Evolutionary conservation across 2,113 vertebrate species (phyloP).

Genomic region (Monopterus albus): DNA sequence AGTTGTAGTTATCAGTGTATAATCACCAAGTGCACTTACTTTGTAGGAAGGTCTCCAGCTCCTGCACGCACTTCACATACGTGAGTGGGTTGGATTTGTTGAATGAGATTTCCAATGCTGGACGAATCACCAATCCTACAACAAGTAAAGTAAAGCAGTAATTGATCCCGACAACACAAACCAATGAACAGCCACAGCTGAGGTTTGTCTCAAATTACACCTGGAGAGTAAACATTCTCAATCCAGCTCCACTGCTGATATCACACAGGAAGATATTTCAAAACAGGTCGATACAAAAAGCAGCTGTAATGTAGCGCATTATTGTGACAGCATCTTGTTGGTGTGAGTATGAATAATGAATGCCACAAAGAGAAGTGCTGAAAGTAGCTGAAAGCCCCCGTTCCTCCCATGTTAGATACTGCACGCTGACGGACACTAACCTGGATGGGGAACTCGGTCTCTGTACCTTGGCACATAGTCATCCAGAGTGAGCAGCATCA

Average conservation of each 20-base stretch:
- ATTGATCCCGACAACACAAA: background rate
- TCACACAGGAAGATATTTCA: constrained; percentile 36
- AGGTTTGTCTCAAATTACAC: constrained; percentile 26
- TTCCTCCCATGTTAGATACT: background rate
- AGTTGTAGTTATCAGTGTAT: background rate
- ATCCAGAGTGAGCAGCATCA: constrained; percentile 94
- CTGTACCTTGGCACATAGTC: constrained; percentile 90
- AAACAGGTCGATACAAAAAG: constrained; percentile 66
- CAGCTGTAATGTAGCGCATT: constrained; percentile 43
- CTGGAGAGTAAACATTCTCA: background rate
- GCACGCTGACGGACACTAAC: constrained; percentile 74
- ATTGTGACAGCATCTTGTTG: constrained; percentile 36
- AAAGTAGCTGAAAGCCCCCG: constrained; percentile 2
- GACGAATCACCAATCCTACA: constrained; percentile 92
- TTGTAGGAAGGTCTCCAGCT: constrained; percentile 86
- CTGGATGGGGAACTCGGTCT: constrained; percentile 92
- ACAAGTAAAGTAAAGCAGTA: constrained; percentile 7
- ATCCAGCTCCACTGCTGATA: background rate
- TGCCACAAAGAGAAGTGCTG: constrained; percentile 31
- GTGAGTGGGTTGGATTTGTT: constrained; percentile 79
- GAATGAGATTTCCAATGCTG: constrained; percentile 87
- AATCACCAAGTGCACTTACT: constrained; percentile 78
- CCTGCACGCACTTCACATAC: constrained; percentile 81
- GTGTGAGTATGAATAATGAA: constrained; percentile 64
- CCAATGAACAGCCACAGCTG: background rate